A percentile compares a stretch with the other conserved stretches of the same genome.
These are phyloP conservation scores for Toxostoma redivivum DNA, from an alignment of 2,113 vertebrate genomes.

Conservation along the genomic window DNA sequence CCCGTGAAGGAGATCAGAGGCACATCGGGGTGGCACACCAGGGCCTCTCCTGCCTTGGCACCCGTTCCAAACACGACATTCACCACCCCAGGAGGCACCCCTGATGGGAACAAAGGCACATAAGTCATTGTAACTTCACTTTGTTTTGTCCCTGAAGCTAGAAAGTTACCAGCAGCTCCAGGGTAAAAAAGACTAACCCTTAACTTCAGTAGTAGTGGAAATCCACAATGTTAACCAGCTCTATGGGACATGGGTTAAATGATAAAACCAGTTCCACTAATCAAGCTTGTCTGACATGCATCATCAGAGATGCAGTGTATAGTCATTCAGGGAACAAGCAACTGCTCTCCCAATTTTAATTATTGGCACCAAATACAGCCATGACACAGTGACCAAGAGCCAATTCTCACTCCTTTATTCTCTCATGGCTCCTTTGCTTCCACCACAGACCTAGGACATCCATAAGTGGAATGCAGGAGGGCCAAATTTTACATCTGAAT, in stretches of 20 bases:
- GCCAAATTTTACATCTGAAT: background rate
- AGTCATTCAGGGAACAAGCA: background rate
- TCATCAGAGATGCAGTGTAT: background rate
- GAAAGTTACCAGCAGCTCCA: background rate
- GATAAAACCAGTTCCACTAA: background rate
- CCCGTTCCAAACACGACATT: constrained; percentile 91
- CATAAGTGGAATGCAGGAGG: background rate
- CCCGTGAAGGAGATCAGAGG: constrained; percentile 94
- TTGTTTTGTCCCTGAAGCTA: background rate
- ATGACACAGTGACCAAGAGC: background rate
- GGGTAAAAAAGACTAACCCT: background rate
- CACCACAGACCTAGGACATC: background rate
- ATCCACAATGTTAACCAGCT: background rate
- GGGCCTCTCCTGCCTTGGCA: constrained; percentile 79
- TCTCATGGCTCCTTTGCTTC: background rate
- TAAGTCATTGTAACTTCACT: background rate
- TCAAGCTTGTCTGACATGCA: background rate
- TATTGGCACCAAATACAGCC: background rate
- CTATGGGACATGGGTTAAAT: background rate
- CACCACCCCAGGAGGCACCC: constrained; percentile 90
- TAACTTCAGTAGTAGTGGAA: background rate
- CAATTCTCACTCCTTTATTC: background rate
- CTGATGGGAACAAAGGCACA: constrained; percentile 60
- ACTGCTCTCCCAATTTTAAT: background rate
- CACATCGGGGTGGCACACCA: constrained; percentile 88